Evolutionary conservation across 2,888 invertebrate species (phyloP).

Genomic region (Hydriomena furcata): DNA sequence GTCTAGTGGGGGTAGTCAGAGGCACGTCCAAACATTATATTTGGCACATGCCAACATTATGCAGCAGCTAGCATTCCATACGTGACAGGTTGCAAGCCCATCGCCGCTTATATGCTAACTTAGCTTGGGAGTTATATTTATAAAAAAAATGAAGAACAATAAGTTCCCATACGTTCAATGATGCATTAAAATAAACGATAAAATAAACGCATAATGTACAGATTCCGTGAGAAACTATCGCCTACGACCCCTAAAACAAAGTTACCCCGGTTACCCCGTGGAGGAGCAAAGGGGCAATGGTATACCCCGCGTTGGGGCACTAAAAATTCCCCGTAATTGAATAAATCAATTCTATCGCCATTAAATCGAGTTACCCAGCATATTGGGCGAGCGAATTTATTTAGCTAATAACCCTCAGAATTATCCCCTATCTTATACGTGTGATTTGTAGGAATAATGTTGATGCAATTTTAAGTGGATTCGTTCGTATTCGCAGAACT

Average conservation of each 20-base stretch:
- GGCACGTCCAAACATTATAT: too few species aligned
- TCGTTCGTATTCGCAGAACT: too few species aligned
- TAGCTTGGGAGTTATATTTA: too few species aligned
- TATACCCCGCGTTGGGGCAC: conserved; percentile 61
- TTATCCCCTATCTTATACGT: conserved; percentile 57
- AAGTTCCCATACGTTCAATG: conserved; percentile 17
- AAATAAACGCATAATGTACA: conserved; percentile 63
- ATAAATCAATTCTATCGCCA: conserved; percentile 83
- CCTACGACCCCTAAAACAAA: conserved; percentile 75
- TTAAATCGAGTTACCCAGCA: conserved; percentile 83
- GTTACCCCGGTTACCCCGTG: conserved; percentile 55
- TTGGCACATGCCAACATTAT: too few species aligned
- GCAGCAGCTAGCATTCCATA: too few species aligned
- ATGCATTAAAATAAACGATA: conserved; percentile 35
- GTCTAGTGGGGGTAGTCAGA: too few species aligned
- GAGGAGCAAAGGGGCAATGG: conserved; percentile 5
- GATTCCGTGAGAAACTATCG: conserved; percentile 75
- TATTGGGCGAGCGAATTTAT: conserved; percentile 83
- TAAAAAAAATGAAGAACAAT: conserved; percentile 11
- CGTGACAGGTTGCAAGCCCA: too few species aligned
- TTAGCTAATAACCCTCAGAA: conserved; percentile 78
- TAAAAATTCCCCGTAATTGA: conserved; percentile 83
- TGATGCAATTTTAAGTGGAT: conserved; percentile 11
- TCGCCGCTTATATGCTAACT: too few species aligned
- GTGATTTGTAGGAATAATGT: conserved; percentile 12